Percentiles rank a stretch among this genome's conserved stretches.
phyloP scores from a whole-genome alignment of 1,140 invertebrate genomes.

The Drosophila bifasciata region DNA sequence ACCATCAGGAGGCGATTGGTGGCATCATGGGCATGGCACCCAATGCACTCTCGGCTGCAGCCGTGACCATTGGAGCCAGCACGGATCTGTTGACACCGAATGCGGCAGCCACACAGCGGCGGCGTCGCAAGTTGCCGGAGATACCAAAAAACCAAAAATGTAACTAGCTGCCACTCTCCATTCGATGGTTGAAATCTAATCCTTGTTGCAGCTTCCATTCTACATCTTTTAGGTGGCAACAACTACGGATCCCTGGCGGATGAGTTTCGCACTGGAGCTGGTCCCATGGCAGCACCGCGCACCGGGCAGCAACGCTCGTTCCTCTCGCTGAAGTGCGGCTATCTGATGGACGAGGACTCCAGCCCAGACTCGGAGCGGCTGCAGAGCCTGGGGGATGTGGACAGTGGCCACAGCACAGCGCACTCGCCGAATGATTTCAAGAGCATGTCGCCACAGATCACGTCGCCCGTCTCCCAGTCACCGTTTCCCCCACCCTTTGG shows the following conservation, averaged over 20 bases:
- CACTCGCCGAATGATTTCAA: constrained; percentile 94
- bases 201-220: constrained; percentile 83
- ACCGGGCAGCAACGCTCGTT: constrained; percentile 86
- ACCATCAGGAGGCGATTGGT: constrained; percentile 80
- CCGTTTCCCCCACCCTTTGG: constrained; percentile 86
- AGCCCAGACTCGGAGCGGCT: constrained; percentile 93
- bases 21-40: constrained; percentile 71
- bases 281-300: constrained; percentile 14
- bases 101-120: constrained; percentile 83
- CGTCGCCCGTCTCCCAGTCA: constrained; percentile 85
- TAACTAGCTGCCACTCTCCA: constrained; percentile 82
- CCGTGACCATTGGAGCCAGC: constrained; percentile 59
- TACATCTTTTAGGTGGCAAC: constrained; percentile 79
- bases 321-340: constrained; percentile 90
- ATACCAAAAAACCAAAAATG: constrained; percentile 94
- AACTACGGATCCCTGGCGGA: constrained; percentile 87
- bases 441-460: constrained; percentile 90
- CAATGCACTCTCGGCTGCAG: constrained; percentile 21
- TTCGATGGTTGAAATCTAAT: constrained; percentile 58
- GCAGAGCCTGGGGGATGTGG: constrained; percentile 89
- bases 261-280: constrained; percentile 85
- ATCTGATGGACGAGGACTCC: constrained; percentile 91
- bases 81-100: constrained; percentile 62
- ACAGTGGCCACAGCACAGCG: constrained; percentile 94
- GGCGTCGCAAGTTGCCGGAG: constrained; percentile 92